Percentiles rank a stretch among this genome's conserved stretches.
These are phyloP conservation scores for Castor canadensis DNA, from an alignment of 2,113 vertebrate genomes.

Conservation along the genomic window DNA sequence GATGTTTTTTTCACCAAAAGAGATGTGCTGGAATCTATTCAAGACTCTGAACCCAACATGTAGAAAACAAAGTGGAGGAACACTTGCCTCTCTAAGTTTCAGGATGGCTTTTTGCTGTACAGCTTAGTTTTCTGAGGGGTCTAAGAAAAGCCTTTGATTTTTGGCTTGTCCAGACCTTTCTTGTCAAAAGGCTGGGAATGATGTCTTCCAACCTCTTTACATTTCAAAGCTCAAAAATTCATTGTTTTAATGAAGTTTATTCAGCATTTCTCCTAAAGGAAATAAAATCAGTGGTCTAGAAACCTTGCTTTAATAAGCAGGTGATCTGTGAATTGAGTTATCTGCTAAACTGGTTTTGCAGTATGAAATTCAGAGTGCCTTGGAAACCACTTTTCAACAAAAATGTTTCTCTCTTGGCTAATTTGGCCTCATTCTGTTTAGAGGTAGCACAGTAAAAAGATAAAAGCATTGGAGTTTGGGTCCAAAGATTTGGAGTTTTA, in stretches of 20 bases:
- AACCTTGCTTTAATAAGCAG: conserved; percentile 49
- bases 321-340: conserved; percentile 62
- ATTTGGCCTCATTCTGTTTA: conserved; percentile 56
- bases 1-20: background rate
- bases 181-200: background rate
- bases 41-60: background rate
- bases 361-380: conserved; percentile 57
- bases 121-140: background rate
- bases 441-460: background rate
- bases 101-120: background rate
- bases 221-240: background rate
- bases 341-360: conserved; percentile 51
- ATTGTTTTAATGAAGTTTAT: conserved; percentile 51
- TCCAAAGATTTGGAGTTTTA: background rate
- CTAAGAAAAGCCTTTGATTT: background rate
- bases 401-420: conserved; percentile 45
- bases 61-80: background rate
- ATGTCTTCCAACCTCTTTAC: background rate
- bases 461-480: conserved; percentile 40
- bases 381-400: conserved; percentile 56
- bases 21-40: background rate
- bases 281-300: conserved; percentile 64
- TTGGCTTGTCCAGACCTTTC: background rate
- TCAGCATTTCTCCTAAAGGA: conserved; percentile 37
- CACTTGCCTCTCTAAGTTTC: background rate